These are phyloP conservation scores for Microcebus tavaratra DNA, from an alignment of 2,113 vertebrate species.

Conservation along the genomic window DNA sequence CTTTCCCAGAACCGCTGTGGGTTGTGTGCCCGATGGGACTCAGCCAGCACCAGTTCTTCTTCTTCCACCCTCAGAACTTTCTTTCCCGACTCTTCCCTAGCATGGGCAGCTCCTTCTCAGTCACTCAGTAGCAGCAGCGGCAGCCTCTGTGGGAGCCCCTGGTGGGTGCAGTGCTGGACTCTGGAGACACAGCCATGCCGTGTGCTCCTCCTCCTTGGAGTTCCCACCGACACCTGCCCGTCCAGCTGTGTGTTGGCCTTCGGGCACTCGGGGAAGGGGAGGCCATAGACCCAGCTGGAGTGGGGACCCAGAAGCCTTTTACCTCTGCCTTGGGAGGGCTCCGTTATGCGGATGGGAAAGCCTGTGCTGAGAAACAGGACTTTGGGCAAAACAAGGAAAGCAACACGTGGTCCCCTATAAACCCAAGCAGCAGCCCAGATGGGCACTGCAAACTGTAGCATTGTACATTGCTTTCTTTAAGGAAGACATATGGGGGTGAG, in stretches of 20 bases:
- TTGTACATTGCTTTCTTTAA: neutral
- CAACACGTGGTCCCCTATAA: neutral
- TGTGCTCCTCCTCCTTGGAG: neutral
- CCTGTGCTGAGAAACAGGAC: neutral
- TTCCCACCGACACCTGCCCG: neutral
- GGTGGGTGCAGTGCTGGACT: neutral
- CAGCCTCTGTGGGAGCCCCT: neutral
- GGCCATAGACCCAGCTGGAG: neutral
- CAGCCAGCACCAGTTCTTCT: neutral
- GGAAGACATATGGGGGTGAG: neutral
- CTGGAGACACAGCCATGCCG: fast-evolving
- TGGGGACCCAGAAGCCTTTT: neutral
- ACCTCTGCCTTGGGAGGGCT: neutral
- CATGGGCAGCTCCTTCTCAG: fast-evolving
- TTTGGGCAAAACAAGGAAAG: neutral
- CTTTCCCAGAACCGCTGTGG: neutral
- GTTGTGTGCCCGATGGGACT: neutral
- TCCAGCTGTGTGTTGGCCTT: neutral
- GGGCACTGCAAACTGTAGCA: neutral
- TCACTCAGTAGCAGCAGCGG: neutral
- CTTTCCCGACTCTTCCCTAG: neutral
- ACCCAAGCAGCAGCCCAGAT: neutral
- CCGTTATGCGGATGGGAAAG: neutral
- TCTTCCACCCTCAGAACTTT: neutral
- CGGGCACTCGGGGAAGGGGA: neutral